These are phyloP conservation scores for Epiblema foenella DNA, from an alignment of 2,888 invertebrate species.

Conservation along the genomic window DNA sequence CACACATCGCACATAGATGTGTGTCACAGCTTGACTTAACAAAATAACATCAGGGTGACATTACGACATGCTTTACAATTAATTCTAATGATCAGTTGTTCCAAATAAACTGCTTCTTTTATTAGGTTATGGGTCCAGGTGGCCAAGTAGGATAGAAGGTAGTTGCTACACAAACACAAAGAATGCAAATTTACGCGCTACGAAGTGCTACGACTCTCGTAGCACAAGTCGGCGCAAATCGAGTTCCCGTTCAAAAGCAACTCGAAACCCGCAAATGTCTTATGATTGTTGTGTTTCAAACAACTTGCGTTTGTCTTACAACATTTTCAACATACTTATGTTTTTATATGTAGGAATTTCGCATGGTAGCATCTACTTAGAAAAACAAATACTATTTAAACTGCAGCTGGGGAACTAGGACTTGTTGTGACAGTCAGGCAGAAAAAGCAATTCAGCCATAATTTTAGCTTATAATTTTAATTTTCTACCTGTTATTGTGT, in stretches of 20 bases:
- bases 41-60: too few relatives aligned
- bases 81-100: too few relatives aligned
- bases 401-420: background rate
- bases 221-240: background rate
- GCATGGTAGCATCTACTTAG: background rate
- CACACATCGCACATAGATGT: too few relatives aligned
- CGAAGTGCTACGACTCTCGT: slow-evolving; percentile 4
- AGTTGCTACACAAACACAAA: background rate
- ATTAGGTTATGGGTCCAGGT: too few relatives aligned
- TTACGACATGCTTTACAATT: too few relatives aligned
- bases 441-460: background rate
- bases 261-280: background rate
- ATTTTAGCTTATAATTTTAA: background rate
- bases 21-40: too few relatives aligned
- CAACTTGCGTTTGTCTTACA: background rate
- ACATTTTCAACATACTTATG: too few relatives aligned
- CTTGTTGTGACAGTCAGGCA: too few relatives aligned
- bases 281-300: background rate
- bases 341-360: background rate
- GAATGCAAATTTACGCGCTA: background rate
- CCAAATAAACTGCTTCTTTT: too few relatives aligned
- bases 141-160: background rate
- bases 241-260: slow-evolving; percentile 1
- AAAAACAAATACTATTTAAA: background rate
- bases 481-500: too few relatives aligned